Evolutionary conservation across 2,113 vertebrate species (phyloP).

Genomic region (Desmodus rotundus): DNA sequence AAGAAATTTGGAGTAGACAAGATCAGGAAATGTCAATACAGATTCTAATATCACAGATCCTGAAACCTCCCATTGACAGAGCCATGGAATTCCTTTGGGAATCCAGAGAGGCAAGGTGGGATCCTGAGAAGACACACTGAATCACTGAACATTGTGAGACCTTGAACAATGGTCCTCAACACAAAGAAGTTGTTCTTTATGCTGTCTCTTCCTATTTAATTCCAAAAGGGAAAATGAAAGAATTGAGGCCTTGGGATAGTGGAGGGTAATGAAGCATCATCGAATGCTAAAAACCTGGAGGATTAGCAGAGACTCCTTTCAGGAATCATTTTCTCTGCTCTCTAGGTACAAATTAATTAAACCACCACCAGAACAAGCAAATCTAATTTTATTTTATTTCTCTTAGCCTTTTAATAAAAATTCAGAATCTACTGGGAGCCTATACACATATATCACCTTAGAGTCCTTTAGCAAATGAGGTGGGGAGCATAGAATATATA

Average conservation of each 20-base stretch:
- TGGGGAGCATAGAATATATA: neutral
- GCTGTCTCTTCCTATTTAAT: neutral
- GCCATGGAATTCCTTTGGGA: neutral
- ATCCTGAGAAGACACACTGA: neutral
- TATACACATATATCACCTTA: neutral
- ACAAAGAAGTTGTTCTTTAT: neutral
- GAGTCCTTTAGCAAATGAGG: neutral
- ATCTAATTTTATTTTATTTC: neutral
- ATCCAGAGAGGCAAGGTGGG: neutral
- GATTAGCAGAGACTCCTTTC: neutral
- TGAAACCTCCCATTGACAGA: no score
- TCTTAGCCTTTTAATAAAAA: neutral
- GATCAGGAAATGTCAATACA: neutral
- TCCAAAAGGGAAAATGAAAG: neutral
- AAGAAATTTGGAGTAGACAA: neutral
- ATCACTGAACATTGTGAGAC: fast-evolving
- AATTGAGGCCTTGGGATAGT: neutral
- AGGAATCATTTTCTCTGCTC: neutral
- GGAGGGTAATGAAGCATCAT: no score
- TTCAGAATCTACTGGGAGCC: neutral
- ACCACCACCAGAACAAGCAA: neutral
- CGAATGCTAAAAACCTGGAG: neutral
- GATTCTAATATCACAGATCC: neutral
- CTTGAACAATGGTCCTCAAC: neutral
- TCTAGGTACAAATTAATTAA: neutral